These are phyloP conservation scores for Galbula dea DNA, from an alignment of 2,113 vertebrate genomes.

Conservation along the genomic window DNA sequence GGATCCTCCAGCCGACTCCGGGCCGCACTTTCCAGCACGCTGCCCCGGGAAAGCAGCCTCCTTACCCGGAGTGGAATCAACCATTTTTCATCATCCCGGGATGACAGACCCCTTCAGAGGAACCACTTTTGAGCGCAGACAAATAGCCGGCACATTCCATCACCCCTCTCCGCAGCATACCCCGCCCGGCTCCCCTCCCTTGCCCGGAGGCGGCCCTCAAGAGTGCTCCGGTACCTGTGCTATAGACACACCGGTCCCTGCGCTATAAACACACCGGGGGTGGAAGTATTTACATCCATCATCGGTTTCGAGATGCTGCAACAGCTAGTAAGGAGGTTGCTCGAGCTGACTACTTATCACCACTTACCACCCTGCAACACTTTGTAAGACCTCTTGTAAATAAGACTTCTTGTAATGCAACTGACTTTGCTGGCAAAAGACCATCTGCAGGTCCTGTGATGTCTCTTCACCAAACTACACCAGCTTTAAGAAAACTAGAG, in stretches of 20 bases:
- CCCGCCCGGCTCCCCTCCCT: background rate
- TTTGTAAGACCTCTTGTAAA: background rate
- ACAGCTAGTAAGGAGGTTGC: background rate
- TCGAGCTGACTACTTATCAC: background rate
- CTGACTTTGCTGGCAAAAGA: background rate
- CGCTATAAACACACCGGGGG: too few species aligned
- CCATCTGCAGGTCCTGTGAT: background rate
- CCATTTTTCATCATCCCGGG: slow-evolving; percentile 62
- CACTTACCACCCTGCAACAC: background rate
- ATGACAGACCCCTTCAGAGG: slow-evolving; percentile 13
- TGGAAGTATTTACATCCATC: background rate
- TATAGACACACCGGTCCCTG: too few species aligned
- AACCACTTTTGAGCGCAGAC: background rate
- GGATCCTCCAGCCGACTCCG: background rate
- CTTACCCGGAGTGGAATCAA: slow-evolving; percentile 35
- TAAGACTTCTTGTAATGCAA: fast-evolving
- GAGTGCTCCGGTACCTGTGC: background rate
- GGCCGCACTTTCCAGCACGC: slow-evolving; percentile 17
- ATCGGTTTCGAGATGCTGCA: background rate
- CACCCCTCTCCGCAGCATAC: background rate
- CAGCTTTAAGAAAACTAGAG: background rate
- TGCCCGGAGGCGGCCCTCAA: too few species aligned
- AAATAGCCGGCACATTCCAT: slow-evolving; percentile 6
- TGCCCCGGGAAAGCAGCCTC: background rate
- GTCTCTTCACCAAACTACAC: background rate